phyloP scores from a whole-genome alignment of 2,797 vertebrate species.

The Lithobates sylvaticus region DNA sequence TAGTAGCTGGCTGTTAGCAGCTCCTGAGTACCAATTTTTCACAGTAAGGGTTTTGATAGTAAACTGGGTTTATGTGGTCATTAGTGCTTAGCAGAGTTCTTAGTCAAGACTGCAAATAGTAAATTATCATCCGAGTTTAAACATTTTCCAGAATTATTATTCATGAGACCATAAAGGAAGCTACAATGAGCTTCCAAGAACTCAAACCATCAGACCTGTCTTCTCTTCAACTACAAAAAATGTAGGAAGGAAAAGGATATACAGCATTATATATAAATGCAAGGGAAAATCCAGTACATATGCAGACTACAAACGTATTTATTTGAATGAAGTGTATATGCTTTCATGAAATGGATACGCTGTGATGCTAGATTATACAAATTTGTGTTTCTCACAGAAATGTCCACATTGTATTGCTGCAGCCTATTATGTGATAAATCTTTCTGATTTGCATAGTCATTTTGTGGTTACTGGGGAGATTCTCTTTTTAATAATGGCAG shows the following conservation, averaged over 20 bases:
- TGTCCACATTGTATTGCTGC: background rate
- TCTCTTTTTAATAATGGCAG: conserved; percentile 21
- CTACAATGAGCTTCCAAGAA: background rate
- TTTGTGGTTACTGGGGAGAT: background rate
- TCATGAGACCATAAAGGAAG: background rate
- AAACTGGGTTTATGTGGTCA: too few relatives aligned
- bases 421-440: background rate
- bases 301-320: background rate
- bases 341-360: background rate
- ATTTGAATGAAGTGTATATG: background rate
- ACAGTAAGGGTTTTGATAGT: too few relatives aligned
- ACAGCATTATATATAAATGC: too few relatives aligned
- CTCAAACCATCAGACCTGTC: background rate
- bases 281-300: too few relatives aligned
- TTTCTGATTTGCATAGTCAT: conserved; percentile 5
- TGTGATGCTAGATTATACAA: background rate
- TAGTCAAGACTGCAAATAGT: too few relatives aligned
- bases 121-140: too few relatives aligned
- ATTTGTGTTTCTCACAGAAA: background rate
- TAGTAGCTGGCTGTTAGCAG: too few relatives aligned
- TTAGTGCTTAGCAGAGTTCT: too few relatives aligned
- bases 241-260: background rate
- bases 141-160: too few relatives aligned
- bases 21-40: too few relatives aligned
- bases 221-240: background rate